Evolutionary conservation across 1,140 invertebrate genomes (phyloP).

Genomic region (Aphelinus atriplicis): DNA sequence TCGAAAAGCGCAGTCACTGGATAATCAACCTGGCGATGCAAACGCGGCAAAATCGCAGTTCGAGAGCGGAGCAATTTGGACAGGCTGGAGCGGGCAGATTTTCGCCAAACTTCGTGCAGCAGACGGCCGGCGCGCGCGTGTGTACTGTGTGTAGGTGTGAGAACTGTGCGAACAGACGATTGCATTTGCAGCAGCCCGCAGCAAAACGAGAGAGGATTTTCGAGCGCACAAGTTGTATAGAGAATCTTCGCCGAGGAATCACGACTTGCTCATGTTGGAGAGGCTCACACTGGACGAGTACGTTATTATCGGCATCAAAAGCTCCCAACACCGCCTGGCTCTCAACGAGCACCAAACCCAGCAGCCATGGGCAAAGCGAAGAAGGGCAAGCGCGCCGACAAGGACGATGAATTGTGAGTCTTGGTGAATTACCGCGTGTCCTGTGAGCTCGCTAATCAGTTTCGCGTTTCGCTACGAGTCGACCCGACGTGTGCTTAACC

Average conservation of each 20-base stretch:
- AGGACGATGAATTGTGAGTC: constrained; percentile 73
- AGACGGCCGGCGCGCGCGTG: too few species aligned
- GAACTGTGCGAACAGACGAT: too few species aligned
- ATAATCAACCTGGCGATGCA: too few species aligned
- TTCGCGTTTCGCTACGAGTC: background rate
- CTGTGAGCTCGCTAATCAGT: background rate
- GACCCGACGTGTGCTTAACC: background rate
- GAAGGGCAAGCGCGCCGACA: constrained; percentile 73
- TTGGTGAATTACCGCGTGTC: background rate
- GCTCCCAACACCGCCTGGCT: too few species aligned
- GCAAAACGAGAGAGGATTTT: background rate
- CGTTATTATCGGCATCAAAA: constrained; percentile 8
- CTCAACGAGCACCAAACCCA: too few species aligned
- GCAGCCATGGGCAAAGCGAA: constrained; percentile 74
- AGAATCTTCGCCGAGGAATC: background rate
- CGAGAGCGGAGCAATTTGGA: too few species aligned
- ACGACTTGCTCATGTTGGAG: constrained; percentile 47
- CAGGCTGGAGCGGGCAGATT: too few species aligned
- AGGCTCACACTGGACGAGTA: constrained; percentile 39
- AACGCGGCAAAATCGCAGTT: too few species aligned
- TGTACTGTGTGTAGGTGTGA: too few species aligned
- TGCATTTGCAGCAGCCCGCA: background rate
- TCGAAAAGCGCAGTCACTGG: too few species aligned
- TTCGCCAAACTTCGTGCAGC: too few species aligned
- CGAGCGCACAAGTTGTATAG: too few species aligned